Conservation (phyloP, 1,140 invertebrate species). For the Phthorimaea operculella region DNA sequence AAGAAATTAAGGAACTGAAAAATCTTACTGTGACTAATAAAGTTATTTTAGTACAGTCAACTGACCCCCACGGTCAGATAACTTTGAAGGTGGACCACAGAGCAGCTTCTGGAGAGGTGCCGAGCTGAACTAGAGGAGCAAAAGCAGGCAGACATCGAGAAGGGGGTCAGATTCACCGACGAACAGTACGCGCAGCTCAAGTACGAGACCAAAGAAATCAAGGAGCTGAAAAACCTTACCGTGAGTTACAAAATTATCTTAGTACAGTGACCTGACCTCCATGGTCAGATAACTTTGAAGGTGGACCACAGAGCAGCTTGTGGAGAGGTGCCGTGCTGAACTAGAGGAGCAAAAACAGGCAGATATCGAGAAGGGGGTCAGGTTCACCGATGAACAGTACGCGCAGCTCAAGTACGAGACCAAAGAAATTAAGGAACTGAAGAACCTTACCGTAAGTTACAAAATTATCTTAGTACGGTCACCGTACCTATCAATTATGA, state of each 20-base stretch:
- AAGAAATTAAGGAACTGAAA: constrained; percentile 71
- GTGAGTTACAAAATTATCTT: constrained; percentile 42
- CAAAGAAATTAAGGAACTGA: constrained; percentile 70
- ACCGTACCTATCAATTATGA: too few relatives aligned
- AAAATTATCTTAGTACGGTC: too few relatives aligned
- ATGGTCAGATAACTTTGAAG: too few relatives aligned
- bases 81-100: constrained; percentile 38
- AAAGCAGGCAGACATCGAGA: constrained; percentile 54
- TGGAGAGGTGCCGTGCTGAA: constrained; percentile 38
- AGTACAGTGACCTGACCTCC: too few relatives aligned
- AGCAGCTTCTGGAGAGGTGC: constrained; percentile 40
- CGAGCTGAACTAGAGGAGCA: constrained; percentile 51
- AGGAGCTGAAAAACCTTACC: constrained; percentile 69
- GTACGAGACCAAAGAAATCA: constrained; percentile 72
- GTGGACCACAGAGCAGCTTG: constrained; percentile 39
- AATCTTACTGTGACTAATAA: constrained; percentile 65
- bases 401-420: constrained; percentile 71
- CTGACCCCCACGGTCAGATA: too few relatives aligned
- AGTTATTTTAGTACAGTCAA: too few relatives aligned
- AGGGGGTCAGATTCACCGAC: constrained; percentile 65
- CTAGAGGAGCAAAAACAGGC: constrained; percentile 49
- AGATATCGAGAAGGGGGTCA: constrained; percentile 64
- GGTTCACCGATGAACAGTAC: constrained; percentile 69
- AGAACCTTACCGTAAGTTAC: constrained; percentile 67
- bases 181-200: constrained; percentile 69